phyloP scores from a whole-genome alignment of 2,888 invertebrate genomes.

The Pristionchus fissidentatus region DNA sequence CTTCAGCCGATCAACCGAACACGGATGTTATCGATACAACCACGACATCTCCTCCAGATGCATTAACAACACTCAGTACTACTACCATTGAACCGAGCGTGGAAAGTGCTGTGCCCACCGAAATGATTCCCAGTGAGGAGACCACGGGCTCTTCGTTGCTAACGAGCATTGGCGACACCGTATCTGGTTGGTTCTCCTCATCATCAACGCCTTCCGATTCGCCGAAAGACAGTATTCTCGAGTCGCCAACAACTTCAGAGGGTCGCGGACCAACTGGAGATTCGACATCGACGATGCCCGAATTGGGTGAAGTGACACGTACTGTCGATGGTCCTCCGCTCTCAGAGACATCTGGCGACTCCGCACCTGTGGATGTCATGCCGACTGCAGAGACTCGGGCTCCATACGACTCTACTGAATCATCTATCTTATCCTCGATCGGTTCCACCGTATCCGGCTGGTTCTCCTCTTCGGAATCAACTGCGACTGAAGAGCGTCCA shows the following conservation, averaged over 20 bases:
- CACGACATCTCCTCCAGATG: not conserved
- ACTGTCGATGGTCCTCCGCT: not conserved
- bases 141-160: not conserved
- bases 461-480: not conserved
- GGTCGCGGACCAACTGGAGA: no score
- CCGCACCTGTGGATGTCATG: not conserved
- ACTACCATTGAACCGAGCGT: not conserved
- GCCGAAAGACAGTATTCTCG: no score
- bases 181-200: not conserved
- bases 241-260: no score
- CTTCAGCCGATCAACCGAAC: not conserved
- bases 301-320: not conserved
- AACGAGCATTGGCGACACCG: not conserved
- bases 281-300: not conserved
- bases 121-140: not conserved
- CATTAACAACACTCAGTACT: not conserved
- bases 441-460: not conserved
- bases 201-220: no score
- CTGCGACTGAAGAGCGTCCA: not conserved
- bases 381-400: not conserved
- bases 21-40: not conserved
- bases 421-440: not conserved
- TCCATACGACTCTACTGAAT: not conserved
- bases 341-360: not conserved
- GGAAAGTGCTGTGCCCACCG: not conserved